A percentile compares a stretch with the other conserved stretches of the same genome.
phyloP scores from a whole-genome alignment of 2,797 vertebrate genomes.

The Leuciscus waleckii region DNA sequence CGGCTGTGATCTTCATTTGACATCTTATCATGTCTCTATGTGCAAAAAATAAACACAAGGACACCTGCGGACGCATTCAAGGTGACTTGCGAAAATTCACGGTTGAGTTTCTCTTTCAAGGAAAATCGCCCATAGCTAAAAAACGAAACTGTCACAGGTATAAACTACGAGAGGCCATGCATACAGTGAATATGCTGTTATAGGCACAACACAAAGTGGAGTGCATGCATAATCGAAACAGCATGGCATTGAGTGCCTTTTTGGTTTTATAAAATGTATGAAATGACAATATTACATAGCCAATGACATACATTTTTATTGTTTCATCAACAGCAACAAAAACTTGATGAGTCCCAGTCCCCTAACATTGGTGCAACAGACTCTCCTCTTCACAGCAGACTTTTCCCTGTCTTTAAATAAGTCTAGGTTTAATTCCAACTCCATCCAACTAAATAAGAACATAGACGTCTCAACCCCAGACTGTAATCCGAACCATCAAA shows the following conservation, averaged over 20 bases:
- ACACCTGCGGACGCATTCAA: background rate
- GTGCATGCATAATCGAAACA: background rate
- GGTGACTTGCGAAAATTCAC: background rate
- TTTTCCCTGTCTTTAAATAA: too few species aligned
- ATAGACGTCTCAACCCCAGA: background rate
- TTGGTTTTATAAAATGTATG: too few species aligned
- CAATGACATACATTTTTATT: too few species aligned
- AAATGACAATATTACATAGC: too few species aligned
- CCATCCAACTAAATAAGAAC: background rate
- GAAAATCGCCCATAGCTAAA: background rate
- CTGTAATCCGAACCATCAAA: too few species aligned
- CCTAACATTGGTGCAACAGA: too few species aligned
- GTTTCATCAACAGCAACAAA: too few species aligned
- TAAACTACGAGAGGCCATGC: background rate
- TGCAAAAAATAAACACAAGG: slow-evolving; percentile 1
- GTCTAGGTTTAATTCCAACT: background rate
- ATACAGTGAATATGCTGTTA: background rate
- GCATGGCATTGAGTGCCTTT: too few species aligned
- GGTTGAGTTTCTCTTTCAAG: background rate
- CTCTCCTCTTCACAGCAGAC: too few species aligned
- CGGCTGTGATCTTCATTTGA: background rate
- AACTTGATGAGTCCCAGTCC: too few species aligned
- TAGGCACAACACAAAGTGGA: background rate
- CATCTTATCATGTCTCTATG: too few species aligned
- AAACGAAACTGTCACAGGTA: background rate